Evolutionary conservation across 2,888 invertebrate genomes (phyloP).

Genomic region (Carabus problematicus): DNA sequence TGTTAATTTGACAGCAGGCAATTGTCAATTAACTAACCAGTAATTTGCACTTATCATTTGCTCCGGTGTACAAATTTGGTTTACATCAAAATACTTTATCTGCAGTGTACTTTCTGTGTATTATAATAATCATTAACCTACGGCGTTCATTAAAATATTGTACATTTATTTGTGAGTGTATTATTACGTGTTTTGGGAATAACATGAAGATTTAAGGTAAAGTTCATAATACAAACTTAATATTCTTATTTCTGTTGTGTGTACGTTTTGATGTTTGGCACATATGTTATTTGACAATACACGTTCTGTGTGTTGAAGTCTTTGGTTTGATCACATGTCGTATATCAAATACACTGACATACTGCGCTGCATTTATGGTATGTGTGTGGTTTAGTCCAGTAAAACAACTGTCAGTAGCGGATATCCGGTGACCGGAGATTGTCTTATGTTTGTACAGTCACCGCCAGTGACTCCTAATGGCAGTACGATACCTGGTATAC

Average conservation of each 20-base stretch:
- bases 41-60: too few relatives aligned
- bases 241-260: too few relatives aligned
- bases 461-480: slow-evolving; percentile 9
- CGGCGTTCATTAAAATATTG: background rate
- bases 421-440: slow-evolving; percentile 56
- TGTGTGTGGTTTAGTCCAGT: slow-evolving; percentile 6
- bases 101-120: too few relatives aligned
- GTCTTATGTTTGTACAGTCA: slow-evolving; percentile 55
- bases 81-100: too few relatives aligned
- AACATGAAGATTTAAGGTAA: background rate
- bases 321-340: slow-evolving; percentile 1
- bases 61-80: too few relatives aligned
- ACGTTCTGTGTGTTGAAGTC: background rate
- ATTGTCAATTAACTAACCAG: too few relatives aligned
- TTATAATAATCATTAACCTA: background rate
- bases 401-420: slow-evolving; percentile 31
- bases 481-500: background rate
- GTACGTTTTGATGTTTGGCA: background rate
- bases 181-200: background rate
- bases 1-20: too few relatives aligned
- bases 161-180: background rate
- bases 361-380: background rate
- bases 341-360: background rate
- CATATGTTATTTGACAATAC: background rate
- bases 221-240: background rate